phyloP scores from a whole-genome alignment of 1,140 invertebrate species.

The Drosophila santomea region DNA sequence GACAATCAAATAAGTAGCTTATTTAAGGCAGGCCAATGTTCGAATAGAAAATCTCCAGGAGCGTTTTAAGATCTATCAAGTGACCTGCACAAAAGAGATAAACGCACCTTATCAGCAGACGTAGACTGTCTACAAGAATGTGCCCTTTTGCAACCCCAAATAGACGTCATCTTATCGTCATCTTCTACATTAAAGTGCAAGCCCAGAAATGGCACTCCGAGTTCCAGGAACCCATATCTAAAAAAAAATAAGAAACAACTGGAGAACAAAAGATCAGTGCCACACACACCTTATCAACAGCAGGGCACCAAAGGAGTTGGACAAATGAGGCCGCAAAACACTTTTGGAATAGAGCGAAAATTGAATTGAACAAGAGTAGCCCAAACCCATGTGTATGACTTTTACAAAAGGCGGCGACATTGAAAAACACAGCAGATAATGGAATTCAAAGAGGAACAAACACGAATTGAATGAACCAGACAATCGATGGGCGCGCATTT shows the following conservation, averaged over 20 bases:
- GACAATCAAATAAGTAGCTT: not conserved
- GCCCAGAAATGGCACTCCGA: constrained; percentile 11
- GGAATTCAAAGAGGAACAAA: constrained; percentile 60
- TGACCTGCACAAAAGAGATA: constrained; percentile 8
- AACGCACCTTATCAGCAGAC: constrained; percentile 27
- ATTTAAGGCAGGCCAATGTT: too few species aligned
- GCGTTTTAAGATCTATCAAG: not conserved
- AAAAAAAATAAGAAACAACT: not conserved
- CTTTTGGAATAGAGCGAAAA: constrained; percentile 13
- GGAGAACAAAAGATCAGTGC: constrained; percentile 21
- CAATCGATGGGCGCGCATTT: constrained; percentile 55
- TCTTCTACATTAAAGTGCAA: constrained; percentile 18
- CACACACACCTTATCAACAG: constrained; percentile 54
- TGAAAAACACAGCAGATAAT: constrained; percentile 31
- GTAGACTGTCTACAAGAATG: not conserved
- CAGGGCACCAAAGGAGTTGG: constrained; percentile 23
- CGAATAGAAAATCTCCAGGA: too few species aligned
- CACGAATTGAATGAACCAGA: constrained; percentile 62
- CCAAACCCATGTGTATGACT: constrained; percentile 7
- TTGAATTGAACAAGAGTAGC: constrained; percentile 49
- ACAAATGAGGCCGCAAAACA: constrained; percentile 60
- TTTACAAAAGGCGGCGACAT: constrained; percentile 36
- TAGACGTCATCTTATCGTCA: constrained; percentile 50
- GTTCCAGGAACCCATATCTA: constrained; percentile 38
- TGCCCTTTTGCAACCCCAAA: constrained; percentile 52